phyloP scores from a whole-genome alignment of 1,140 invertebrate species.

The Pseudobourletiella spinata region DNA sequence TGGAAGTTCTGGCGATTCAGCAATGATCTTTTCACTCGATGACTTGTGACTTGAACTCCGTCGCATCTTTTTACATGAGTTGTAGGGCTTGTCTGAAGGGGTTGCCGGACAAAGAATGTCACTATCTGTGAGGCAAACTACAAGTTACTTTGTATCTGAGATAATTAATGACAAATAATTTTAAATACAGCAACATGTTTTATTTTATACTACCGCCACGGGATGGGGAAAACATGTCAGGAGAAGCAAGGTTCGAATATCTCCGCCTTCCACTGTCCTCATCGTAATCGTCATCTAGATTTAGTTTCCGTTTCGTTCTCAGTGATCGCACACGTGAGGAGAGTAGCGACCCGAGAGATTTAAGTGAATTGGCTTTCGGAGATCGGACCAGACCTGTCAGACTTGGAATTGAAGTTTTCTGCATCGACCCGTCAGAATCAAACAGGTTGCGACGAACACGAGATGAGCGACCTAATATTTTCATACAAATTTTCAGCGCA shows the following conservation, averaged over 20 bases:
- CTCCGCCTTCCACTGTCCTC: not conserved
- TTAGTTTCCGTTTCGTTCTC: constrained; percentile 12
- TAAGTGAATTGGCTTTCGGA: constrained; percentile 4
- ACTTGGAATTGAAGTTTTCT: not conserved
- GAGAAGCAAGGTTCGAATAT: not conserved
- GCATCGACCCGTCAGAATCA: constrained; percentile 14
- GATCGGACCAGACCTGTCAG: constrained; percentile 5
- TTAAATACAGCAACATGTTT: not conserved
- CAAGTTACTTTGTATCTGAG: too few relatives aligned
- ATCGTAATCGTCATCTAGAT: constrained; percentile 4
- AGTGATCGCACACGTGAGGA: too few relatives aligned
- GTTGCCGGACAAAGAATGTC: not conserved
- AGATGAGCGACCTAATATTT: constrained; percentile 6
- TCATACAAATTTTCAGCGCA: constrained; percentile 11
- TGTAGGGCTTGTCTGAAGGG: not conserved
- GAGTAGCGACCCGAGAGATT: too few relatives aligned
- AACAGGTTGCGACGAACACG: constrained; percentile 23
- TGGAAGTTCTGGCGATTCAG: constrained; percentile 17
- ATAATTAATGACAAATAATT: too few relatives aligned
- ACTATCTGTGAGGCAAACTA: not conserved
- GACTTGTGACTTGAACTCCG: not conserved
- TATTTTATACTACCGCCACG: not conserved
- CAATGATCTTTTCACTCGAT: not conserved
- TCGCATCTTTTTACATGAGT: not conserved
- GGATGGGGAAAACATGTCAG: constrained; percentile 7